These are phyloP conservation scores for Lepisosteus osseus DNA, from an alignment of 2,113 vertebrate species.

Conservation along the genomic window DNA sequence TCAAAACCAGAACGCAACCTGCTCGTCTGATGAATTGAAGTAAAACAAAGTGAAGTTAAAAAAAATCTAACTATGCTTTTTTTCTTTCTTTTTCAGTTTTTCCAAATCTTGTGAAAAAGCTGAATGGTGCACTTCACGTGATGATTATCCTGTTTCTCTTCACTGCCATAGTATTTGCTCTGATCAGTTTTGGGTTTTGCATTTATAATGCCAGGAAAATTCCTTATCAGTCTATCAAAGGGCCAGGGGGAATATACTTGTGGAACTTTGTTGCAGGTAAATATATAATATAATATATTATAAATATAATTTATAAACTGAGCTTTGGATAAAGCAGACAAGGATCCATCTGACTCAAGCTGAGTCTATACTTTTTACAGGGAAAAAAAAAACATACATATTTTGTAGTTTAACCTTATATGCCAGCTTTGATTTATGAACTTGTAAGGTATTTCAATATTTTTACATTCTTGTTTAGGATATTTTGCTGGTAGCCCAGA, in stretches of 20 bases:
- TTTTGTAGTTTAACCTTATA: too few species aligned
- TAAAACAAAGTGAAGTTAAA: background rate
- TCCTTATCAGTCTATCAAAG: slow-evolving; percentile 89
- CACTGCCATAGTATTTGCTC: slow-evolving; percentile 74
- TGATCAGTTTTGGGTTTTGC: slow-evolving; percentile 88
- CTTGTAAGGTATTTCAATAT: too few species aligned
- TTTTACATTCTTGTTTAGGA: too few species aligned
- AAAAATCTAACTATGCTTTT: background rate
- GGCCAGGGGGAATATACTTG: slow-evolving; percentile 86
- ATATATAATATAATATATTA: background rate
- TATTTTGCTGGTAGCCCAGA: too few species aligned
- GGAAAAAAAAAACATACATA: too few species aligned
- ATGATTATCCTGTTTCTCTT: slow-evolving; percentile 84
- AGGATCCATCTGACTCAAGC: too few species aligned
- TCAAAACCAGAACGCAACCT: too few species aligned
- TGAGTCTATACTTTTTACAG: too few species aligned
- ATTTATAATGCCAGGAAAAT: slow-evolving; percentile 87
- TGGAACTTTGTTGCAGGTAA: slow-evolving; percentile 89
- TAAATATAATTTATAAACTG: background rate
- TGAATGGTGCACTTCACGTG: slow-evolving; percentile 83
- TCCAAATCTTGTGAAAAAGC: slow-evolving; percentile 79
- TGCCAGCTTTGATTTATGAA: too few species aligned
- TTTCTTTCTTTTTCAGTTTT: slow-evolving; percentile 74
- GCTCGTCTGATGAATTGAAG: too few species aligned
- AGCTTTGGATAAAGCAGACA: background rate